A percentile compares a stretch with the other conserved stretches of the same genome.
Evolutionary conservation across 2,797 vertebrate genomes (phyloP).

Genomic region (Xiphorhynchus erythropygius): DNA sequence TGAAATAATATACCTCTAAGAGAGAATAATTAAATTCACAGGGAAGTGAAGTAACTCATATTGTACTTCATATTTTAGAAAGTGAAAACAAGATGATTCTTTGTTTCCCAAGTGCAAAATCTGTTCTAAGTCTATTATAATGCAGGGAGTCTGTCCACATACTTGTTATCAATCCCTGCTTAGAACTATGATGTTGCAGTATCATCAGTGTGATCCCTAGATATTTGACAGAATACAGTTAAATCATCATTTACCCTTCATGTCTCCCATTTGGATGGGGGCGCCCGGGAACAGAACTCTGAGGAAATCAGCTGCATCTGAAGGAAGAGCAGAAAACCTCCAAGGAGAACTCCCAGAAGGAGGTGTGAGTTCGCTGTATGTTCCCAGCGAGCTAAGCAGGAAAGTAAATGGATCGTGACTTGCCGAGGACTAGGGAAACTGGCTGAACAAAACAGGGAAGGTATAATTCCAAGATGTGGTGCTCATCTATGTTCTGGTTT

Average conservation of each 20-base stretch:
- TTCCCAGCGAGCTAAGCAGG: neutral
- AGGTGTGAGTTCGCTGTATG: neutral
- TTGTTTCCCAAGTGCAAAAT: neutral
- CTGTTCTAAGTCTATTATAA: neutral
- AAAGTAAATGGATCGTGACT: neutral
- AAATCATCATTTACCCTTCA: rapidly evolving
- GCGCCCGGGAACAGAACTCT: neutral
- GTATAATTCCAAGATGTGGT: neutral
- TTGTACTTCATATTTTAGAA: neutral
- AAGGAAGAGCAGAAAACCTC: neutral
- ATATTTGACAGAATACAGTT: neutral
- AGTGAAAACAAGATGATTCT: neutral
- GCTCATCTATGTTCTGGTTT: neutral
- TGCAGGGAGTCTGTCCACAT: neutral
- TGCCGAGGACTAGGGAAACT: rapidly evolving
- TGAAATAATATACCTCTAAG: neutral
- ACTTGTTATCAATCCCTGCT: neutral
- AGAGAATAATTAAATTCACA: neutral
- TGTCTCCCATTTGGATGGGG: neutral
- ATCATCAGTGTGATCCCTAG: neutral
- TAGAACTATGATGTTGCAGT: neutral
- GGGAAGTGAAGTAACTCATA: neutral
- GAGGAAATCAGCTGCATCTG: neutral
- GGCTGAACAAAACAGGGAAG: neutral
- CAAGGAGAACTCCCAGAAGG: neutral